phyloP scores from a whole-genome alignment of 2,113 vertebrate genomes.

The Anarhynchus alexandrinus region DNA sequence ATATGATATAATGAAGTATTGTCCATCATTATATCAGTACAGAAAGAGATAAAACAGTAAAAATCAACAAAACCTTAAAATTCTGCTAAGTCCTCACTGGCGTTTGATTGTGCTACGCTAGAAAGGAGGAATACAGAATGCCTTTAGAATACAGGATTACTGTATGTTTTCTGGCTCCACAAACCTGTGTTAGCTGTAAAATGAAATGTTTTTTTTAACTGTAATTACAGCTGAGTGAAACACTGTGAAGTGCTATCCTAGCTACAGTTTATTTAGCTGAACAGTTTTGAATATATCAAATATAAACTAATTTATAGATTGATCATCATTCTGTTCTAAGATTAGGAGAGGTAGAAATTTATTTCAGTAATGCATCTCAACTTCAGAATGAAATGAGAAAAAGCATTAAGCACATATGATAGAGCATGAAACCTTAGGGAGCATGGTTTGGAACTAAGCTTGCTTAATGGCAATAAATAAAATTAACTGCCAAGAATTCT shows the following conservation, averaged over 20 bases:
- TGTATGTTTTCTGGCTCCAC: not conserved
- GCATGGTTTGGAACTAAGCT: not conserved
- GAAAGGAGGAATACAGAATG: not conserved
- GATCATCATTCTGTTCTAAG: not conserved
- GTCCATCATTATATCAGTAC: not conserved
- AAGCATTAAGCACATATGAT: not conserved
- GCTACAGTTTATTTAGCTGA: not conserved
- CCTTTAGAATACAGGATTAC: not conserved
- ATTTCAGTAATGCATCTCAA: not conserved
- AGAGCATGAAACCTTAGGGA: not conserved
- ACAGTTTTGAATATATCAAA: not conserved
- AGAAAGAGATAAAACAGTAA: not conserved
- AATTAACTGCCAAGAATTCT: not conserved
- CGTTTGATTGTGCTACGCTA: not conserved
- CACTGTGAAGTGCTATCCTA: not conserved
- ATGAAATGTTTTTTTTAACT: not conserved
- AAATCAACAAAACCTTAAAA: not conserved
- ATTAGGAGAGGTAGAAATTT: not conserved
- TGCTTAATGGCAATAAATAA: not conserved
- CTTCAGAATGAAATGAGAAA: not conserved
- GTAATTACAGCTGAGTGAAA: not conserved
- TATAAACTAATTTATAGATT: not conserved
- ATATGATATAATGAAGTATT: not conserved
- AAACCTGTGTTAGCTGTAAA: not conserved
- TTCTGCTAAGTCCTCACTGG: not conserved